phyloP scores from a whole-genome alignment of 2,113 vertebrate species.

The Regulus satrapa region DNA sequence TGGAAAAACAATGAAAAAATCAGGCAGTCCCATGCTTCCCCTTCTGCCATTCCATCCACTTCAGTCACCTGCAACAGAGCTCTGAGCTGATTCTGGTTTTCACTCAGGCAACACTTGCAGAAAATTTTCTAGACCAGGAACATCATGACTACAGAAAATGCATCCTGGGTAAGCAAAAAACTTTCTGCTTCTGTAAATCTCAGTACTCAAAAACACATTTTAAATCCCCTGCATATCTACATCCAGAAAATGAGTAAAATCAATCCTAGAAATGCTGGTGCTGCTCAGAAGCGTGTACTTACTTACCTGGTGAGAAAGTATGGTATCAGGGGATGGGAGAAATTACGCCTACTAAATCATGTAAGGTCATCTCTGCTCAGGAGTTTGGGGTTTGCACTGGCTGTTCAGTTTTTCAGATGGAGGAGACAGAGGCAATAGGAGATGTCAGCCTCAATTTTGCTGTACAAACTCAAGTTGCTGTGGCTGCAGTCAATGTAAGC shows the following conservation, averaged over 20 bases:
- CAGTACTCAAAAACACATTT: not conserved
- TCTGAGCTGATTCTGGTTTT: not conserved
- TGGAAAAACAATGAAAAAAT: not conserved
- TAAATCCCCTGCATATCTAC: not conserved
- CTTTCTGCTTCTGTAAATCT: not conserved
- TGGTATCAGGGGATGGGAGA: not conserved
- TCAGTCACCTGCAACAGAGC: not conserved
- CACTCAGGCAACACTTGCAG: not conserved
- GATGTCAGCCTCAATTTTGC: not conserved
- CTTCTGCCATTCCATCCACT: not conserved
- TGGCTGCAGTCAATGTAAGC: not conserved
- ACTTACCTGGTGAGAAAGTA: not conserved
- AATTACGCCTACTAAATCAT: not conserved
- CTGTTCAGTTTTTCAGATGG: not conserved
- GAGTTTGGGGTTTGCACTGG: not conserved
- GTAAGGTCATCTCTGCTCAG: not conserved
- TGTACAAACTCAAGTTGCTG: fast-evolving
- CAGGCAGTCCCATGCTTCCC: not conserved
- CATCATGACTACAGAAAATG: not conserved
- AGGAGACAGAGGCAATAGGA: not conserved
- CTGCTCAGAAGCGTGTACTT: not conserved
- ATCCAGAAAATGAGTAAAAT: not conserved
- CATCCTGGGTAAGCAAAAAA: not conserved
- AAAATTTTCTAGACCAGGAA: not conserved
- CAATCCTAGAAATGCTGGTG: not conserved